Evolutionary conservation across 2,113 vertebrate species (phyloP).

Genomic region (Anseranas semipalmata): DNA sequence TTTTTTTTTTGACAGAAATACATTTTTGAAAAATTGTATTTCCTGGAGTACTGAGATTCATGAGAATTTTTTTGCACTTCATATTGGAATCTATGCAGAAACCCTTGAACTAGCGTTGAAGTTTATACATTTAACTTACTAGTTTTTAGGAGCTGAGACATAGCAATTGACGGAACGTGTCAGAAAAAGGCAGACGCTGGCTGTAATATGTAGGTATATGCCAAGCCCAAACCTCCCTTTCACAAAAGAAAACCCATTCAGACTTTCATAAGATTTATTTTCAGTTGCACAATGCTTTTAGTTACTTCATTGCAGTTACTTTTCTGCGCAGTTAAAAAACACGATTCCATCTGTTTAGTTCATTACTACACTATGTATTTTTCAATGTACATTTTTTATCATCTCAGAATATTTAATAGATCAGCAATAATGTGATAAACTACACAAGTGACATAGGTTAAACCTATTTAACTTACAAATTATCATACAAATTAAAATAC

Average conservation of each 20-base stretch:
- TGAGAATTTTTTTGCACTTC: not conserved
- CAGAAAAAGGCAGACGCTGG: not conserved
- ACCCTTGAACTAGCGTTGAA: not conserved
- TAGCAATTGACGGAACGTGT: slow-evolving; percentile 2
- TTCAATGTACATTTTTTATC: slow-evolving; percentile 15
- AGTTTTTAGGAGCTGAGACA: not conserved
- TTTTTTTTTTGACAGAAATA: not conserved
- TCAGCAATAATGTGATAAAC: not conserved
- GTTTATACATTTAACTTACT: not conserved
- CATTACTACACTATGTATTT: slow-evolving; percentile 2
- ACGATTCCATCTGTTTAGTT: slow-evolving; percentile 46
- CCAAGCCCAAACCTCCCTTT: not conserved
- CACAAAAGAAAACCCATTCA: slow-evolving; percentile 33
- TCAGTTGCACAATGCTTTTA: slow-evolving; percentile 28
- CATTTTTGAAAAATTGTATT: not conserved
- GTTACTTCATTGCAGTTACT: slow-evolving; percentile 36
- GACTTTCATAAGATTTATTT: slow-evolving; percentile 40
- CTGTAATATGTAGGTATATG: not conserved
- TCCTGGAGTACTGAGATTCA: not conserved
- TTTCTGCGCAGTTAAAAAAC: slow-evolving; percentile 35
- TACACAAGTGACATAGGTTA: not conserved
- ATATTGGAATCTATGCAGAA: not conserved
- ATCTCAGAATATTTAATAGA: slow-evolving; percentile 3
- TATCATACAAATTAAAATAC: not conserved
- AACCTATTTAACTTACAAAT: slow-evolving; percentile 8